Evolutionary conservation across 2,113 vertebrate species (phyloP), one percentile per base, ranked within the genome.

Genomic region (Scomber japonicus): DNA sequence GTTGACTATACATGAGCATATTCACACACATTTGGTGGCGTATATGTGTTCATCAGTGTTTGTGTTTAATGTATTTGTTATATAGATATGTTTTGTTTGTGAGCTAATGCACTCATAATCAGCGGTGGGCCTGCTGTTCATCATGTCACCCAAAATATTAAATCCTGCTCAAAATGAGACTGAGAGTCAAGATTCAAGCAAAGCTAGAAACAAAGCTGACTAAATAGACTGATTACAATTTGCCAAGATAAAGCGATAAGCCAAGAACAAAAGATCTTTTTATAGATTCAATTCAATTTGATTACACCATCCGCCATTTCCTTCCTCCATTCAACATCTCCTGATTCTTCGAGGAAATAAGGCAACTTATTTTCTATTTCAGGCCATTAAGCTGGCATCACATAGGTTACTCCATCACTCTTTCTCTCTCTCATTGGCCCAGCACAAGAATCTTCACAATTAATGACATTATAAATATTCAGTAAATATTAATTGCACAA

Each of bases 321-420:
- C 88, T 89, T 91, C 82, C 84, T 73, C 59, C 30, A 44, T 70
- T 77, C 68, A 72, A 57, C 53, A 61, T 74, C 82, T 80, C 66
- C 81, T 66, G 63, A 73, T 55, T 78, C 31, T 70, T 27, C 45
- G 55, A 86, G 86, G 86, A 92, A 84, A 73, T 74, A 30, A n/a
- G 46, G 82, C 44, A 3, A 66, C 55, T 74, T 56, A 30, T 81
- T 72, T 70, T 81, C 83, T 87, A 86, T 89, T 92, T 83, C 40
- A 63, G 79, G 75, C 17, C 15, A 50, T 66, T 70, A 55, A 56
- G 63, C 17, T 55, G 70, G 64, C 16, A 53, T 65, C 45, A 50
- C 14, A 49, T 6, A 61, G 13, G 14, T 35, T n/a, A 21, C n/a
- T 61, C 51, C 35, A 21, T 78, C 27, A 53, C 21, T 21, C 21